Evolutionary conservation across 2,113 vertebrate species (phyloP), one percentile per base, ranked within the genome.

Genomic region (Albula glossodonta): DNA sequence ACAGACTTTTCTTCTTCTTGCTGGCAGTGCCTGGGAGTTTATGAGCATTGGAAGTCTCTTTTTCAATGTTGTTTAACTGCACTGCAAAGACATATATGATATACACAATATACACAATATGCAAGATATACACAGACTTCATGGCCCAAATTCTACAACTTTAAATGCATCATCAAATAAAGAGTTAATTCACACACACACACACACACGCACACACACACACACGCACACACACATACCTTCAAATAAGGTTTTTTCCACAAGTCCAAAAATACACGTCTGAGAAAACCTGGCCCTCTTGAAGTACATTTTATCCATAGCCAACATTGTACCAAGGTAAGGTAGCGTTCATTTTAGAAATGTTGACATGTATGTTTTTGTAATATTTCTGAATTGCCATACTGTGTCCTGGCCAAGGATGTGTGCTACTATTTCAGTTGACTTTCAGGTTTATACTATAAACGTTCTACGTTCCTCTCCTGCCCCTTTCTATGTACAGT

Each of bases 361-460:
- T 74, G 11, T 66, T 25, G 83, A 50, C 13, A 50, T 50, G 15
- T 66, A 8, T n/a, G 82, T 51, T 63, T 11, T 56, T 74, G 6
- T 50, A 63, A 48, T 77, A n/a, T n/a, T n/a, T 57, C 83, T 19
- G 22, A 51, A 66, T 66, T 50, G 17, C 51, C 83, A 77, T 10
- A 50, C 63, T 92, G 53, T 89, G 80, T 93, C 92, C 92, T 92
- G 93, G 92, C 94, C 93, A 93, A 95, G 94, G 95, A 90, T 94
- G 94, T 95, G 92, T 92, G 93, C 90, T 93, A 93, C 94, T 93
- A 92, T 91, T 92, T 93, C 87, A 87, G 92, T 93, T 94, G 85
- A 86, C 74, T 90, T 93, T 92, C 92, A 93, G 90, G 93, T 94
- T 90, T 92, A 90, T 93, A 90, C 92, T 93, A 41, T 41, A 90